Percentiles rank a stretch among this genome's conserved stretches.
These are phyloP conservation scores for Linurgus olivaceus DNA, from an alignment of 2,797 vertebrate genomes.

Conservation along the genomic window DNA sequence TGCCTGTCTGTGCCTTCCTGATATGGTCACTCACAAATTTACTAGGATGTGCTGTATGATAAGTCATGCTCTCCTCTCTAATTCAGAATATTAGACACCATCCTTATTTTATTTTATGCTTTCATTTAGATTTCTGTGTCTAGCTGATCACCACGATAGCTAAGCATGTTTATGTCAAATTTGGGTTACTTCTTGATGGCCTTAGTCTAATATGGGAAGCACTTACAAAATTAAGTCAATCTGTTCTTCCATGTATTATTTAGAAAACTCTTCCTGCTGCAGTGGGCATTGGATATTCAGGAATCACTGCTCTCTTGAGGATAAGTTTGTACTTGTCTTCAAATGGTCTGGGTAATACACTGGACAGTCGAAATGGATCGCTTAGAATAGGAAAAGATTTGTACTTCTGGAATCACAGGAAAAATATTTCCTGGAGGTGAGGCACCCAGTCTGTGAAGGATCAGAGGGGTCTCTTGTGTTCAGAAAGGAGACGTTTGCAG, in stretches of 20 bases:
- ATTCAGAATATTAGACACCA: background rate
- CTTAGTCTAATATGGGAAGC: background rate
- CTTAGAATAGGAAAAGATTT: background rate
- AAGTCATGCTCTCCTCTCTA: background rate
- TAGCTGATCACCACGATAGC: background rate
- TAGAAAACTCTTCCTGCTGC: background rate
- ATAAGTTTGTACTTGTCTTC: background rate
- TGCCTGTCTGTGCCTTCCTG: background rate
- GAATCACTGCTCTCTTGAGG: background rate
- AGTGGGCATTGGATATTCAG: background rate
- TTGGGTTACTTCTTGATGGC: background rate
- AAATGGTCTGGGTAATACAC: background rate
- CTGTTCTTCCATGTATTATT: background rate
- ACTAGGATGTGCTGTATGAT: background rate
- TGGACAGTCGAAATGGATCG: background rate
- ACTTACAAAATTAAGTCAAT: background rate
- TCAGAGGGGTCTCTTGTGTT: background rate
- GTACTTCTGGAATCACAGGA: background rate
- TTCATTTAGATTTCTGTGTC: background rate
- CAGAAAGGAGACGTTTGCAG: background rate
- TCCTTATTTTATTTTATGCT: background rate
- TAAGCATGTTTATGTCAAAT: background rate
- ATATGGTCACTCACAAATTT: background rate
- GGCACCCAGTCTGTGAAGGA: background rate
- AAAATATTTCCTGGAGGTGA: background rate